These are phyloP conservation scores for Melanaphis sacchari DNA, from an alignment of 1,140 invertebrate genomes.

Conservation along the genomic window DNA sequence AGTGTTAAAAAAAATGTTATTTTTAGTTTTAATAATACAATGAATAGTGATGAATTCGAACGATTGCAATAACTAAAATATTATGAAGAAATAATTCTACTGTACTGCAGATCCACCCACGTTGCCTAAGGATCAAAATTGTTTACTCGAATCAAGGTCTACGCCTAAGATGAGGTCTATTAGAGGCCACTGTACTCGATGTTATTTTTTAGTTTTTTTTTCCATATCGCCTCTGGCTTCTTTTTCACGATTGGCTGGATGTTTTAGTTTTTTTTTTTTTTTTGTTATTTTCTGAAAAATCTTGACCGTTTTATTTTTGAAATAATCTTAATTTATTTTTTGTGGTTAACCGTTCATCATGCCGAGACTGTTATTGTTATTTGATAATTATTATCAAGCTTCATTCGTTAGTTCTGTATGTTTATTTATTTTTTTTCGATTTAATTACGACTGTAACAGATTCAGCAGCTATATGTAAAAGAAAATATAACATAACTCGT, in stretches of 20 bases:
- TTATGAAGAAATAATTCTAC: not conserved
- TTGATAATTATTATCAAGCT: not conserved
- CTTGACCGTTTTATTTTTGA: not conserved
- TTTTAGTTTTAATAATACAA: too few species aligned
- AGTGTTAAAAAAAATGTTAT: too few species aligned
- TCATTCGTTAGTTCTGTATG: not conserved
- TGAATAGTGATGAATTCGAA: not conserved
- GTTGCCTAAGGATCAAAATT: not conserved
- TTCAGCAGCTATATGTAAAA: too few species aligned
- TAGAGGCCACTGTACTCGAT: not conserved
- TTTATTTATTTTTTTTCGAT: not conserved
- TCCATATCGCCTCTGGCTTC: not conserved
- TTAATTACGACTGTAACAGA: too few species aligned
- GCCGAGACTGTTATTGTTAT: not conserved
- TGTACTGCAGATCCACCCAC: not conserved
- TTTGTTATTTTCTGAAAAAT: not conserved
- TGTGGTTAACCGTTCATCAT: not conserved
- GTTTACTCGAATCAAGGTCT: not conserved
- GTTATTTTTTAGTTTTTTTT: constrained; percentile 2
- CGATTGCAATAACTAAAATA: not conserved
- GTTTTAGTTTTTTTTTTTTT: not conserved
- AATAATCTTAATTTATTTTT: not conserved
- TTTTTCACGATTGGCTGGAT: not conserved
- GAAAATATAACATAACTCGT: too few species aligned
- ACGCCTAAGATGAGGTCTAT: not conserved